Base-by-base conservation (phyloP, 92 coral and sea anemone genomes). In the Umimayanthus chanpuru region DNA sequence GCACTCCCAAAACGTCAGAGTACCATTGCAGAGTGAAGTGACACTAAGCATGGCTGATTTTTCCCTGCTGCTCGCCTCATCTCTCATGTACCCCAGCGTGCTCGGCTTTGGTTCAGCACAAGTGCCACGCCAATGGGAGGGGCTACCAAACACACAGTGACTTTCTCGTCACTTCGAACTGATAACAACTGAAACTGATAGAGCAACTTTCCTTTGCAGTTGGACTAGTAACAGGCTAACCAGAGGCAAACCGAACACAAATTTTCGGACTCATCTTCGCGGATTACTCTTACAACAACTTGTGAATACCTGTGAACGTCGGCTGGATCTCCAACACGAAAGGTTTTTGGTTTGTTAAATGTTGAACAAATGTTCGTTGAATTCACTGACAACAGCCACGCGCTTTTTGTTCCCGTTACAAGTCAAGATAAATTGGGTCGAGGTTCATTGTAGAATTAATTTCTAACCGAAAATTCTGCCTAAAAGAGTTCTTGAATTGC, bases 21-120 rank as follows among this genome's bases (percentile, higher is more conserved):
- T 6, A 40, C 65, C 77, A 44, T 28, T 43, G 78, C 78, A 55
- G 20, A 44, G 87, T 32, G 87, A 83, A 32, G 76, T 83, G 76
- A 83, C 87, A 25, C 50, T 83, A 18, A 83, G 78, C 78, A 41
- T 83, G 67, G 78, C 78, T 26, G 87, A 83, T 49, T 83, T 70
- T 32, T 83, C 87, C 9, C 58, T 83, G 29, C 32, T 83, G 43
- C 43, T 83, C 41, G 58, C 87, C 53, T 67, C 87, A 15, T 83
- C 87, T 25, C 43, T 83, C 66, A 70, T 83, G 87, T 83, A 32
- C 40, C 87, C 78, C 18, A 70, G 28, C 38, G n/a, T 83, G 78
- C 55, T 67, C 15, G 30, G 67, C 44, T 70, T 83, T 68, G 77
- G 78, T 32, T 68, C 77, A 44, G 61, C 61, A 44, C 78, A 68